phyloP scores from a whole-genome alignment of 2,888 invertebrate species.

The Eupelmus urozonus region DNA sequence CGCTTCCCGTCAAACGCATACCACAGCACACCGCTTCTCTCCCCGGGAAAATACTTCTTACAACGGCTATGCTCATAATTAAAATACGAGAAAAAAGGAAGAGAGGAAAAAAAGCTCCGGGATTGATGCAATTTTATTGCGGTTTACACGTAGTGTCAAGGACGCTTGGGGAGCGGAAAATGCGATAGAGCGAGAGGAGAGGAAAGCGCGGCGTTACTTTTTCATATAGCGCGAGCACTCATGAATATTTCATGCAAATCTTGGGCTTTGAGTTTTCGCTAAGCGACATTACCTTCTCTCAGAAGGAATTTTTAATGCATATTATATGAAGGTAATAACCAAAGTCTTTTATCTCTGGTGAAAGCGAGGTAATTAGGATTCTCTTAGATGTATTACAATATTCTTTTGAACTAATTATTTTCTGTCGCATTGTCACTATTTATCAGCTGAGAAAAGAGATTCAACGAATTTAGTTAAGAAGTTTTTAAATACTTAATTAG shows the following conservation, averaged over 20 bases:
- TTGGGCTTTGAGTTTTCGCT: conserved; percentile 29
- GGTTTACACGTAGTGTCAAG: conserved; percentile 5
- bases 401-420: too few species aligned
- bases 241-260: conserved; percentile 43
- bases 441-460: too few species aligned
- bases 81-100: neutral
- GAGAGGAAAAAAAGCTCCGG: neutral
- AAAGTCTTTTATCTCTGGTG: too few species aligned
- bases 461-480: too few species aligned
- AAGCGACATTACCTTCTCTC: conserved; percentile 20
- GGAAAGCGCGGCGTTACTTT: conserved; percentile 5
- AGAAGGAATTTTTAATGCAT: conserved; percentile 34
- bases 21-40: neutral
- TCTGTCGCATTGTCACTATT: too few species aligned
- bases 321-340: neutral
- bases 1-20: neutral
- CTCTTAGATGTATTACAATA: too few species aligned
- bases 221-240: conserved; percentile 1
- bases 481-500: too few species aligned
- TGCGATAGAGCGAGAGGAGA: neutral
- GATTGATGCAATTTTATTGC: conserved; percentile 17
- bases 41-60: neutral
- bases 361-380: too few species aligned
- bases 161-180: neutral
- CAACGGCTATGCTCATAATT: neutral